Evolutionary conservation across 2,113 vertebrate species (phyloP), one percentile per base, ranked within the genome.

Genomic region (Pygoscelis antarcticus): DNA sequence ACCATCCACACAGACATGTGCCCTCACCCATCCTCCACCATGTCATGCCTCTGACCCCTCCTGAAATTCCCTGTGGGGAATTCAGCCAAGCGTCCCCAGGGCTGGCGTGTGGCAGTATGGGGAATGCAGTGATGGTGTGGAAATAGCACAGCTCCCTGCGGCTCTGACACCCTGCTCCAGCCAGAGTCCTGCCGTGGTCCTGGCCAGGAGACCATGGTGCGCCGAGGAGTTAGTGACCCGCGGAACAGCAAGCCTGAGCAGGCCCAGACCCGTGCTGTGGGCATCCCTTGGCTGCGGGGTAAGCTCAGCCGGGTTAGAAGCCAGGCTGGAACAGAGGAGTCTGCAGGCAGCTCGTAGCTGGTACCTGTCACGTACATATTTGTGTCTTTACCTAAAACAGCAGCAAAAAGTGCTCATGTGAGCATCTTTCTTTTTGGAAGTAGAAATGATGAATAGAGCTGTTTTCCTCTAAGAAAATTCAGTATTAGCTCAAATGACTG

Each of bases 351-450:
- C n/a, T 71, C 10, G 0, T 38, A 23, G 29, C 46, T 21, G 13
- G 30, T 61, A 70, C 23, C 74, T 66, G 60, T 38, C 51, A n/a
- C 0, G 0, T 36, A 16, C 1, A 0, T n/a, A 30, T 65, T 54
- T 47, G 21, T 71, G 64, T 44, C 72, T 58, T 84, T 18, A 75
- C 36, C 29, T 62, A 27, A 90, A 76, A 79, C 22, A 72, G 29
- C 26, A 87, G 55, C 51, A 85, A 80, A 68, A 72, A 46, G n/a
- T n/a, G 85, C 26, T 82, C 23, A 8, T 6, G 34, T 13, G 6
- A 75, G 10, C 11, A 15, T 38, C 22, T 69, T 62, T 44, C 8
- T 23, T 83, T 89, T 70, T 34, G 38, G 29, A 16, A 54, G 46
- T 34, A 58, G 60, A 87, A 83, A 66, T 70, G 44, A 68, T 3